Conservation (phyloP, 37 sponge, comb jelly and placozoan genomes). For the Aphrocallistes beatrix region DNA sequence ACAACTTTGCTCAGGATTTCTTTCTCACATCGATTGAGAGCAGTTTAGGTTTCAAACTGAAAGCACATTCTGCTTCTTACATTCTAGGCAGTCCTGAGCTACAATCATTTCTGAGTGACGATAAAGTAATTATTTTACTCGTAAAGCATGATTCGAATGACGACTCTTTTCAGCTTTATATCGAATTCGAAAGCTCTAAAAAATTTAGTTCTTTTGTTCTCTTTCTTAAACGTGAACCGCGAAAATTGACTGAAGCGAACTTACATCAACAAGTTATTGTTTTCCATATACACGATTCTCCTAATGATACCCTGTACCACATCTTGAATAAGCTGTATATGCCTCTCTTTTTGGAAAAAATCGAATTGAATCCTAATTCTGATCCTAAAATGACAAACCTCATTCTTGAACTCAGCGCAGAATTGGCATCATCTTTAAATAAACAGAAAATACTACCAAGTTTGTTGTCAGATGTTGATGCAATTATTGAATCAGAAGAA, state of each 20-base stretch:
- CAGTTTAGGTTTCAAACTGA: no score
- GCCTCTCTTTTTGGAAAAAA: slow-evolving; percentile 53
- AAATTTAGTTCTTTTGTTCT: no score
- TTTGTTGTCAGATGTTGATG: neutral
- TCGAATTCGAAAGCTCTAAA: no score
- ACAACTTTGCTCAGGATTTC: no score
- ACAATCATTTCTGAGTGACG: no score
- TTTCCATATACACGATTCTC: slow-evolving; percentile 66
- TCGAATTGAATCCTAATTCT: neutral
- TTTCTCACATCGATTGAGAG: no score
- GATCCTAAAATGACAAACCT: slow-evolving; percentile 75
- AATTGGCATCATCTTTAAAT: neutral
- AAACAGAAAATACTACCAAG: neutral
- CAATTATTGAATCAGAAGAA: neutral
- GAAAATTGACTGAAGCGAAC: slow-evolving; percentile 60
- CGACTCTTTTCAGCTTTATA: no score
- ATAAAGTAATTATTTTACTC: no score
- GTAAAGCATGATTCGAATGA: no score
- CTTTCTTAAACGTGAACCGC: slow-evolving; percentile 60
- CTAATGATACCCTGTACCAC: slow-evolving; percentile 68
- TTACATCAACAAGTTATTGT: slow-evolving; percentile 72
- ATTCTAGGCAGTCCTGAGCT: no score
- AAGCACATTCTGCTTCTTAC: no score
- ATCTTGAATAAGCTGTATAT: slow-evolving; percentile 66
- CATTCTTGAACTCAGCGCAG: slow-evolving; percentile 64